phyloP scores from a whole-genome alignment of 1,140 invertebrate genomes.

The Ditylenchus dipsaci region DNA sequence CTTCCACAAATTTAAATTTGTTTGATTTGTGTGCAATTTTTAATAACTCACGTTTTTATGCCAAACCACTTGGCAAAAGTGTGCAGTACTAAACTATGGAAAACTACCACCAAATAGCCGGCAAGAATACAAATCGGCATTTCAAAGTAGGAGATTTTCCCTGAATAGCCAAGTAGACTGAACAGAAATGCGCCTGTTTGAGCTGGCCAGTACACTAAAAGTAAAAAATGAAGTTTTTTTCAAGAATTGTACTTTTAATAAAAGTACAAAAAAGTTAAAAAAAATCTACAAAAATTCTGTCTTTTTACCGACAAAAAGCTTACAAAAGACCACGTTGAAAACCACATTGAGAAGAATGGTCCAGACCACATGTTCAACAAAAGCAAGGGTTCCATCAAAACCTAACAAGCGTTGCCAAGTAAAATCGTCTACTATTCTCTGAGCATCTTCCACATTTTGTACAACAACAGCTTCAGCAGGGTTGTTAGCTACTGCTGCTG shows the following conservation, averaged over 20 bases:
- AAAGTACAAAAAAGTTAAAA: no score
- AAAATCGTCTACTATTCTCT: slow-evolving; percentile 83
- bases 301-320: no score
- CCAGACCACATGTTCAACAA: slow-evolving; percentile 96
- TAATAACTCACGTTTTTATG: slow-evolving; percentile 67
- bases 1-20: no score
- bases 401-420: slow-evolving; percentile 95
- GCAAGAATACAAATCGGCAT: slow-evolving; percentile 65
- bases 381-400: slow-evolving; percentile 89
- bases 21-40: no score
- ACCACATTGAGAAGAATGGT: slow-evolving; percentile 92
- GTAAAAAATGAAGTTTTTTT: slow-evolving; percentile 40
- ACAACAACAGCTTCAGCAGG: neutral
- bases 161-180: slow-evolving; percentile 68
- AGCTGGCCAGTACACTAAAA: slow-evolving; percentile 90
- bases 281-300: no score
- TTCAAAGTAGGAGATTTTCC: slow-evolving; percentile 66
- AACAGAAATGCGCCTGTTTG: slow-evolving; percentile 82
- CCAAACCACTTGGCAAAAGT: slow-evolving; percentile 68
- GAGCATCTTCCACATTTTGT: neutral
- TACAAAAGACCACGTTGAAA: slow-evolving; percentile 76
- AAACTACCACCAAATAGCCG: slow-evolving; percentile 84
- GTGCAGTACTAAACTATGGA: slow-evolving; percentile 77
- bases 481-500: slow-evolving; percentile 31
- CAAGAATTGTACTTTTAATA: no score